phyloP scores from a whole-genome alignment of 2,797 vertebrate genomes.

The Hoplostethus mediterraneus region DNA sequence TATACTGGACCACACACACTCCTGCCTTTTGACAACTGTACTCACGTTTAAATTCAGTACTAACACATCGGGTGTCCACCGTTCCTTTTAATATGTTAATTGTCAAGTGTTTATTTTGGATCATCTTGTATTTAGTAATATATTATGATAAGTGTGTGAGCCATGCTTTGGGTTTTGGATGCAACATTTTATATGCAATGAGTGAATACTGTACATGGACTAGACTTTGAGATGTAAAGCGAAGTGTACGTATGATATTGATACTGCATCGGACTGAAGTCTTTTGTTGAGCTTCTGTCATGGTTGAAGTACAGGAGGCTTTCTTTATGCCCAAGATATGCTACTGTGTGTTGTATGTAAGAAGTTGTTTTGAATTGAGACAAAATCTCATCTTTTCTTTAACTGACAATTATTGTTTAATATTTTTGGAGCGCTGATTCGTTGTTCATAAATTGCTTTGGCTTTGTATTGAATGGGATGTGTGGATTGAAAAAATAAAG shows the following conservation, averaged over 20 bases:
- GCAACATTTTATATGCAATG: conserved; percentile 39
- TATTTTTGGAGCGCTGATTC: conserved; percentile 58
- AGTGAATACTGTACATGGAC: conserved; percentile 33
- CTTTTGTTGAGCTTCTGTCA: conserved; percentile 39
- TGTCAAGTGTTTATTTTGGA: conserved; percentile 16
- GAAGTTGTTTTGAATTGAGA: conserved; percentile 49
- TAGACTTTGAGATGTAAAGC: conserved; percentile 26
- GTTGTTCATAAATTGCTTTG: conserved; percentile 70
- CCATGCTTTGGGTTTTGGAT: conserved; percentile 47
- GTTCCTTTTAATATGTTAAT: conserved; percentile 22
- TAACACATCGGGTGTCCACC: conserved; percentile 28
- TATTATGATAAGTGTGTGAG: conserved; percentile 34
- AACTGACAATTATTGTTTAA: conserved; percentile 67
- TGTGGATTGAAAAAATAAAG: conserved; percentile 88
- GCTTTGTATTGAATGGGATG: conserved; percentile 82
- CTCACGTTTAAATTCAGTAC: conserved; percentile 19
- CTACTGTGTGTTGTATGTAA: conserved; percentile 66
- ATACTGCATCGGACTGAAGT: conserved; percentile 53
- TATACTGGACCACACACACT: conserved; percentile 4
- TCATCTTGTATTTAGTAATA: conserved; percentile 57
- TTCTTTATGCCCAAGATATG: conserved; percentile 45
- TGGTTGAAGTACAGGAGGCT: conserved; percentile 48
- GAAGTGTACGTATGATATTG: conserved; percentile 50
- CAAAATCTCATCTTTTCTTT: conserved; percentile 29
- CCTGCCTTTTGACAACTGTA: conserved; percentile 3